Percentiles rank a stretch among this genome's conserved stretches.
Conservation (phyloP, 1,140 invertebrate genomes). For the Hestina assimilis region DNA sequence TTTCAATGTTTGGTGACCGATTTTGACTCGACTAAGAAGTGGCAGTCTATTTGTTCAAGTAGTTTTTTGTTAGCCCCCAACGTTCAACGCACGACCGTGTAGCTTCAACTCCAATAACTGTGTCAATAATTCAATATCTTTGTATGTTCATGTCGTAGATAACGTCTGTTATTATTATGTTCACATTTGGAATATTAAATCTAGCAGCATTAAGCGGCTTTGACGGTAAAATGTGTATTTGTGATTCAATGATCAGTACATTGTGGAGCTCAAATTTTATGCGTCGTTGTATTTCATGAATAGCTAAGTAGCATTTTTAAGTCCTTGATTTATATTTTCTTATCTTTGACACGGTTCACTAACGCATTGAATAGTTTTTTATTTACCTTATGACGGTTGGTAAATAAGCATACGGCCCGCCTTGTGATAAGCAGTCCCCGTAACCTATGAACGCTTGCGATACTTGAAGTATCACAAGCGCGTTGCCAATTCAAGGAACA, state of each 20-base stretch:
- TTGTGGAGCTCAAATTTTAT: no score
- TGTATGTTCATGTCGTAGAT: conserved; percentile 19
- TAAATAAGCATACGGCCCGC: no score
- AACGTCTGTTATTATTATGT: conserved; percentile 10
- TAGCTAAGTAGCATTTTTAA: no score
- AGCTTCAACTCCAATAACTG: conserved; percentile 13
- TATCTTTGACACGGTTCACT: no score
- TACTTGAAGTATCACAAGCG: no score
- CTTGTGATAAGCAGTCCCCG: no score
- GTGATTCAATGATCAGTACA: background rate
- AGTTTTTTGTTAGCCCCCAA: conserved; percentile 20
- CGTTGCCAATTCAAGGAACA: no score
- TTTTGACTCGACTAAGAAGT: conserved; percentile 8
- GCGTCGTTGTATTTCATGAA: no score
- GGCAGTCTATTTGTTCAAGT: conserved; percentile 22
- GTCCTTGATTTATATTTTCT: no score
- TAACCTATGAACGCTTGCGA: no score
- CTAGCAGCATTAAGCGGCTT: background rate
- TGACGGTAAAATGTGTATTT: background rate
- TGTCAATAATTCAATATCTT: conserved; percentile 25
- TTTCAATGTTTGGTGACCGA: conserved; percentile 19
- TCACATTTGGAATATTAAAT: background rate
- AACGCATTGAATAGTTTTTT: no score
- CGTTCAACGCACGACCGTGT: conserved; percentile 11
- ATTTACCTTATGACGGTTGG: no score